phyloP scores from a whole-genome alignment of 2,113 vertebrate species.

The Albula goreensis region DNA sequence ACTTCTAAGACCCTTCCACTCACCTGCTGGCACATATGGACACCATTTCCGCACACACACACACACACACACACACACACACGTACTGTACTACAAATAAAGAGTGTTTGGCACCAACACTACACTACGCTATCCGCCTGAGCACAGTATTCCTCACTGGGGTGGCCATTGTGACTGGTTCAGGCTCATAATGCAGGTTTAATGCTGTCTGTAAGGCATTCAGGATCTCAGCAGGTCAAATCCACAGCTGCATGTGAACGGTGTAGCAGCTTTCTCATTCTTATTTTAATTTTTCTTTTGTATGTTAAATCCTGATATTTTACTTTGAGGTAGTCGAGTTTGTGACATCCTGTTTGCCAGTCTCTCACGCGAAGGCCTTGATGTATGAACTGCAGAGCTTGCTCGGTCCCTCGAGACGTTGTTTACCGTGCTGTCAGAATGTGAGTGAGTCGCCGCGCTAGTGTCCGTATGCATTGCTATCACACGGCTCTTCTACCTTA shows the following conservation, averaged over 20 bases:
- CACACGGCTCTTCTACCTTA: conserved; percentile 64
- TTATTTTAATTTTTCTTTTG: conserved; percentile 16
- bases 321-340: neutral
- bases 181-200: conserved; percentile 44
- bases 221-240: neutral
- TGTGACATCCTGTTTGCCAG: conserved; percentile 44
- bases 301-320: conserved; percentile 1
- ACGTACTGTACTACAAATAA: neutral
- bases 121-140: neutral
- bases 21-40: neutral
- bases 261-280: conserved; percentile 51
- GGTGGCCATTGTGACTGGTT: conserved; percentile 76
- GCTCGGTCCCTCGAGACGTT: conserved; percentile 68
- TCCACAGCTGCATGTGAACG: conserved; percentile 60
- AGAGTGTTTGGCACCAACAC: neutral
- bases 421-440: conserved; percentile 73
- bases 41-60: neutral
- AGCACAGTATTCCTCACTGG: conserved; percentile 47
- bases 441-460: conserved; percentile 63
- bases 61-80: neutral
- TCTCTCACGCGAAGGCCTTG: conserved; percentile 69
- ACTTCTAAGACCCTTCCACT: too few species aligned
- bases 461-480: conserved; percentile 67
- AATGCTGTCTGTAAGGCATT: neutral
- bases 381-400: conserved; percentile 69